Percentiles rank a stretch among this genome's conserved stretches.
Conservation (phyloP, 2,113 vertebrate genomes). For the Ochotona curzoniae region DNA sequence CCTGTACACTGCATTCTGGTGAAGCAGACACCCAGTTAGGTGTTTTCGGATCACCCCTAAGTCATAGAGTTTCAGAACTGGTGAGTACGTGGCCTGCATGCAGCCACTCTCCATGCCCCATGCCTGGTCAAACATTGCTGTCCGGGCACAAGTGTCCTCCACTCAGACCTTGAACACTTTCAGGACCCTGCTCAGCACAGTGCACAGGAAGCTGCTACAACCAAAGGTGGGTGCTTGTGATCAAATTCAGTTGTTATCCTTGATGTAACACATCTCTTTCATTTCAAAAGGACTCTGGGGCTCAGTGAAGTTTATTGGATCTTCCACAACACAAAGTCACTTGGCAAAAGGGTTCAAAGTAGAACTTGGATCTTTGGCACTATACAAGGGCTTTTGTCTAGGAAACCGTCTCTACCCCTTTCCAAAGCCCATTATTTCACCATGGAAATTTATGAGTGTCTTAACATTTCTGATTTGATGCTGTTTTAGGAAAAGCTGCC, state of each 20-base stretch:
- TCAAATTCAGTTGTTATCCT: background rate
- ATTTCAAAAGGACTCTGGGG: background rate
- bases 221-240: background rate
- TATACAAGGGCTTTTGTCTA: background rate
- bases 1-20: background rate
- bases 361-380: background rate
- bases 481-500: background rate
- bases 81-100: rapidly evolving
- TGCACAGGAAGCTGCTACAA: background rate
- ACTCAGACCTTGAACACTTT: background rate
- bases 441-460: background rate
- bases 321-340: background rate
- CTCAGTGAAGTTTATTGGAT: background rate
- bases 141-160: background rate
- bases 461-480: background rate
- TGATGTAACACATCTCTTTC: background rate
- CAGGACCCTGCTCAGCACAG: background rate
- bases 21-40: background rate
- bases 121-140: rapidly evolving
- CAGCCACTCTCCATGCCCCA: rapidly evolving
- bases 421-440: background rate
- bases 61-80: background rate
- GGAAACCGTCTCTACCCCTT: background rate
- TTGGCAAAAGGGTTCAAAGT: background rate
- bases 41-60: background rate